These are phyloP conservation scores for Aphyosemion australe DNA, from an alignment of 2,113 vertebrate genomes.

Conservation along the genomic window DNA sequence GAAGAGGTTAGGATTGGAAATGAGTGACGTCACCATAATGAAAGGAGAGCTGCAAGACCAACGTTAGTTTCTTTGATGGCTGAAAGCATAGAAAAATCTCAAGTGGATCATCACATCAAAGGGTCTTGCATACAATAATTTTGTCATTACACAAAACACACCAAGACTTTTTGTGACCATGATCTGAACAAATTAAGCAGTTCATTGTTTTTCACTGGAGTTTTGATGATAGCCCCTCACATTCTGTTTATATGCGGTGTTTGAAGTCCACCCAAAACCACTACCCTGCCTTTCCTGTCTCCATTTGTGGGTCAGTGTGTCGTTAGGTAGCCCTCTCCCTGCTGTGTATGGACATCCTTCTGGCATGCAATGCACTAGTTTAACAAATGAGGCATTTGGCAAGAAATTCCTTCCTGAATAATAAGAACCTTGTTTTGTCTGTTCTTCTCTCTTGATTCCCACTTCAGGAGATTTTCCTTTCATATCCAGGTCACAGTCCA, in stretches of 20 bases:
- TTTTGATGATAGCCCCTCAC: conserved; percentile 40
- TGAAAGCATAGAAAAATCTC: conserved; percentile 37
- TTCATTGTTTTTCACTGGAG: conserved; percentile 46
- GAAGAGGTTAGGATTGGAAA: too few species aligned
- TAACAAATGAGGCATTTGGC: conserved; percentile 36
- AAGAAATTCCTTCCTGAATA: conserved; percentile 53
- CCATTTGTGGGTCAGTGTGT: conserved; percentile 64
- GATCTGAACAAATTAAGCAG: conserved; percentile 34
- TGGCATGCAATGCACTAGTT: conserved; percentile 35
- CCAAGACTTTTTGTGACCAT: conserved; percentile 58
- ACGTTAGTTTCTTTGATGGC: conserved; percentile 11
- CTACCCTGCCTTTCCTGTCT: conserved; percentile 33
- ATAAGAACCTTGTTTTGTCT: conserved; percentile 28
- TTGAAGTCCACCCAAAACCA: conserved; percentile 53
- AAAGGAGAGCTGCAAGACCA: conserved; percentile 15
- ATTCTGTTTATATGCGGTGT: conserved; percentile 43
- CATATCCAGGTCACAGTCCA: conserved; percentile 59
- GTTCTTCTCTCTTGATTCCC: conserved; percentile 1
- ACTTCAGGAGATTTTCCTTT: conserved; percentile 30
- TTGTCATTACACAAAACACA: conserved; percentile 28
- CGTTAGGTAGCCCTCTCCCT: conserved; percentile 44
- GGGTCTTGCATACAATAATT: conserved; percentile 53
- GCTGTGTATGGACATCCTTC: conserved; percentile 22
- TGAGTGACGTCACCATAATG: too few species aligned
- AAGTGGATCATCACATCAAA: conserved; percentile 66